These are phyloP conservation scores for Ciconia maguari DNA, from an alignment of 2,113 vertebrate genomes.

Conservation along the genomic window DNA sequence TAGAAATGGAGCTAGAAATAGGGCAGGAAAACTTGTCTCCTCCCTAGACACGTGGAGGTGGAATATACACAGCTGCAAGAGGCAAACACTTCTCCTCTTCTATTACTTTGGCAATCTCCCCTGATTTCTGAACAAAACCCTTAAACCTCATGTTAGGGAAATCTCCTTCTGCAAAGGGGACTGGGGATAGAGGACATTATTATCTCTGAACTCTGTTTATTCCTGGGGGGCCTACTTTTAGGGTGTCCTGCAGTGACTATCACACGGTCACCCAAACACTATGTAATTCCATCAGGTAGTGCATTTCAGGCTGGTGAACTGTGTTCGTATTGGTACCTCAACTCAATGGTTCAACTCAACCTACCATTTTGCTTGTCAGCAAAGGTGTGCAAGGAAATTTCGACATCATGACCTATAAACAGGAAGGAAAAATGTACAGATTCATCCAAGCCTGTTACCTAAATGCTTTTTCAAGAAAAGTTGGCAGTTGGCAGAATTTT, in stretches of 20 bases:
- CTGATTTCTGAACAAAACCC: neutral
- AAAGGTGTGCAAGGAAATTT: neutral
- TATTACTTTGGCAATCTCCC: neutral
- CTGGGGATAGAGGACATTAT: neutral
- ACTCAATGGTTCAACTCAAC: neutral
- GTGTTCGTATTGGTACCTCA: neutral
- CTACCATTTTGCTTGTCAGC: neutral
- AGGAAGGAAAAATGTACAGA: neutral
- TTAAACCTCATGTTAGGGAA: neutral
- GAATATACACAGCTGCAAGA: neutral
- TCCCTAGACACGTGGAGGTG: fast-evolving
- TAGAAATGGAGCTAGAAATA: neutral
- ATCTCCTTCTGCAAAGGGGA: neutral
- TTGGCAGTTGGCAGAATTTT: neutral
- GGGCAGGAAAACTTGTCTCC: neutral
- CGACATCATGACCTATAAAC: neutral
- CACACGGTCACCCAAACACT: neutral
- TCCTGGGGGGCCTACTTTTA: neutral
- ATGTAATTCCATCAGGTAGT: neutral
- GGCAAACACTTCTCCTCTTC: neutral
- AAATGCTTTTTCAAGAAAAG: neutral
- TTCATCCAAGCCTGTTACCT: neutral
- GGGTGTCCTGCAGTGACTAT: neutral
- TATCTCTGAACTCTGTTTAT: neutral
- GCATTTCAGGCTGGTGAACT: neutral